Evolutionary conservation across 2,797 vertebrate genomes (phyloP).

Genomic region (Graptemys geographica): DNA sequence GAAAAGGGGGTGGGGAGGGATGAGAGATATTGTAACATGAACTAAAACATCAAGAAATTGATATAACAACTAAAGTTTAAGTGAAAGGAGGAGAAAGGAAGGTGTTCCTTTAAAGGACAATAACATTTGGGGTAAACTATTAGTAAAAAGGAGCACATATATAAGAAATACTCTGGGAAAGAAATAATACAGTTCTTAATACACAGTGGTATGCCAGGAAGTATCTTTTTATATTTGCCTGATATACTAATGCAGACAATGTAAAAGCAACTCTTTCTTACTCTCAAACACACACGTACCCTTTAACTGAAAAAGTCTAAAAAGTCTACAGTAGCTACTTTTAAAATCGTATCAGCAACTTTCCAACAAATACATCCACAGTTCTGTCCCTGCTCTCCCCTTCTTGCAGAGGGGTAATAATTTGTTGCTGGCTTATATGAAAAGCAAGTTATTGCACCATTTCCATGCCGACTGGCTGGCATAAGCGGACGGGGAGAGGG

Average conservation of each 20-base stretch:
- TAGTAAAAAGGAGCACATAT: not conserved
- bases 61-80: not conserved
- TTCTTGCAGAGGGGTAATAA: not conserved
- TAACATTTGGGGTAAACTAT: not conserved
- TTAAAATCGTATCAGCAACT: not conserved
- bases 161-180: not conserved
- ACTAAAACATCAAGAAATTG: constrained; percentile 10
- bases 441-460: constrained; percentile 6
- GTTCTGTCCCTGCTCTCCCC: not conserved
- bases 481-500: not conserved
- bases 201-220: not conserved
- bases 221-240: not conserved
- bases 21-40: not conserved
- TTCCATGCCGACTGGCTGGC: constrained; percentile 33
- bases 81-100: not conserved
- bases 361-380: not conserved
- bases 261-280: not conserved
- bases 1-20: constrained; percentile 61
- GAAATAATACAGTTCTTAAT: not conserved
- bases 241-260: not conserved
- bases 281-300: not conserved
- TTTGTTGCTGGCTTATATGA: constrained; percentile 26
- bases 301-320: not conserved
- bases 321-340: not conserved
- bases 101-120: not conserved